Percentiles rank a stretch among this genome's conserved stretches.
Conservation (phyloP, 2,797 vertebrate genomes). For the Hydrocynus forskahlii region DNA sequence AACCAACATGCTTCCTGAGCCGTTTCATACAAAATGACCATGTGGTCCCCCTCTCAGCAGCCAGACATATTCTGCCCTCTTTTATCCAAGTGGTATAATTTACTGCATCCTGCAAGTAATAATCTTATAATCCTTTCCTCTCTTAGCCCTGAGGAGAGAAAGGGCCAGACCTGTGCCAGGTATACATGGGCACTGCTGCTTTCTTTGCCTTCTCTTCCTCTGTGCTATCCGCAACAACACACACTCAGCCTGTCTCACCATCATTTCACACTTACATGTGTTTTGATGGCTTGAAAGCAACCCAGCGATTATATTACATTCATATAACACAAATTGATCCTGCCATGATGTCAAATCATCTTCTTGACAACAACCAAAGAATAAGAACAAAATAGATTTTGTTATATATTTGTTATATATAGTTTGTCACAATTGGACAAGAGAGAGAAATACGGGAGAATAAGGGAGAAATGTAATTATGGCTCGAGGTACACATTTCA, state of each 20-base stretch:
- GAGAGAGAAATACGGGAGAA: not conserved
- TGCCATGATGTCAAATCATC: no score
- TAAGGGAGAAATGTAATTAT: no score
- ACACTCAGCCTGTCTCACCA: not conserved
- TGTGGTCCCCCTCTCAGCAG: conserved; percentile 34
- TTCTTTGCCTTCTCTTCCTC: conserved; percentile 16
- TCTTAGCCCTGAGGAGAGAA: conserved; percentile 47
- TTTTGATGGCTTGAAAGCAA: not conserved
- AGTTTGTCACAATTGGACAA: not conserved
- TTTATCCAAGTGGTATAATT: conserved; percentile 60
- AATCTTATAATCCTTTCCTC: conserved; percentile 64
- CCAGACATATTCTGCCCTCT: conserved; percentile 51
- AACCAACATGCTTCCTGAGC: conserved; percentile 34
- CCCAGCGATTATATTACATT: not conserved
- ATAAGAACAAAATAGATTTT: not conserved
- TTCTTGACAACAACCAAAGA: not conserved
- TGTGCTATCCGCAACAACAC: not conserved
- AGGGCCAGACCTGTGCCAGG: conserved; percentile 36
- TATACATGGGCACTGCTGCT: conserved; percentile 32
- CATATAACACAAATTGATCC: not conserved
- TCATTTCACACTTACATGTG: not conserved
- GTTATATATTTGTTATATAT: not conserved
- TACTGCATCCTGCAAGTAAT: conserved; percentile 62
- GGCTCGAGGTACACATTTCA: no score
- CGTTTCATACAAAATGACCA: conserved; percentile 36